Conservation (phyloP, 92 coral and sea anemone genomes). For the Pocillopora meandrina region DNA sequence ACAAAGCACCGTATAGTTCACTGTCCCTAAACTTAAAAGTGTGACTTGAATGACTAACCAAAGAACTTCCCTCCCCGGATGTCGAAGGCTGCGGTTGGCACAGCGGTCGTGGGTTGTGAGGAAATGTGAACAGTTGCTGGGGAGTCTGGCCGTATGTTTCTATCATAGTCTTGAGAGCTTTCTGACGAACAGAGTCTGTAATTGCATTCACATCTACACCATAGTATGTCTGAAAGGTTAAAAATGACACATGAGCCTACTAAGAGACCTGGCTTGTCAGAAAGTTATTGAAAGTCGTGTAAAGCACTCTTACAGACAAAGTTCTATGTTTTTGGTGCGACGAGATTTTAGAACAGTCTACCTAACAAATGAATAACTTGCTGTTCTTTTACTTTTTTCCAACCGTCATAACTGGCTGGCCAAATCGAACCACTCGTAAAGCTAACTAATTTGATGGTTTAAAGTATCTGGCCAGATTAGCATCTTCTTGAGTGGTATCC, state of each 20-base stretch:
- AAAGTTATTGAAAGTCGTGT: too few species aligned
- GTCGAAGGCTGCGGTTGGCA: conserved; percentile 39
- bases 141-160: conserved; percentile 99
- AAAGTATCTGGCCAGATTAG: too few species aligned
- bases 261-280: not conserved
- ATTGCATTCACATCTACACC: conserved; percentile 90
- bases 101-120: conserved; percentile 78
- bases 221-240: conserved; percentile 68
- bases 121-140: conserved; percentile 73
- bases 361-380: too few species aligned
- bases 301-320: too few species aligned
- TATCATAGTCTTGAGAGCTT: conserved; percentile 96
- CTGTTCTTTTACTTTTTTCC: too few species aligned
- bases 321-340: not conserved
- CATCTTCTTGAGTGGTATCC: too few species aligned
- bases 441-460: too few species aligned
- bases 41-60: conserved; percentile 22
- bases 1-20: conserved; percentile 48
- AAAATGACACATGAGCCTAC: not conserved
- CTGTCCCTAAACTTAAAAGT: conserved; percentile 45
- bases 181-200: conserved; percentile 85
- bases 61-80: conserved; percentile 26
- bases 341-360: too few species aligned
- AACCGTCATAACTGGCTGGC: too few species aligned
- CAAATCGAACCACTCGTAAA: too few species aligned